phyloP scores from a whole-genome alignment of 2,888 invertebrate species.

The Tinea trinotella region DNA sequence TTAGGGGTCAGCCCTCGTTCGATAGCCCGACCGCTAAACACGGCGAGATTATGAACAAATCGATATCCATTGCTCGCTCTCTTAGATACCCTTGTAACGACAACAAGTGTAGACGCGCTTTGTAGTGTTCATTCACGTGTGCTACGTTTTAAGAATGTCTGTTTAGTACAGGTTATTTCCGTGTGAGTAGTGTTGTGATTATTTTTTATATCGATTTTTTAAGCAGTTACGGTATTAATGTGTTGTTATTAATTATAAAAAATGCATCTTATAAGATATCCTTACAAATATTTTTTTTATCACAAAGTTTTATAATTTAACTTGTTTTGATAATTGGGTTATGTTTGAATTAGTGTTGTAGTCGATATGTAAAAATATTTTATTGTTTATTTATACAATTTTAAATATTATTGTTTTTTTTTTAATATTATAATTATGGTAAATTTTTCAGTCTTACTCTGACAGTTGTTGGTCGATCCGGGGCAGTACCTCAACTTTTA shows the following conservation, averaged over 20 bases:
- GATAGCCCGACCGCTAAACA: constrained; percentile 27
- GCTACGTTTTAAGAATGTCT: neutral
- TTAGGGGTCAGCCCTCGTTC: constrained; percentile 28
- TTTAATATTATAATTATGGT: neutral
- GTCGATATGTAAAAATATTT: neutral
- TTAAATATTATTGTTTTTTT: neutral
- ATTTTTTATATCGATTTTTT: no score
- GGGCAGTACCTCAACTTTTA: no score
- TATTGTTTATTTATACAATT: neutral
- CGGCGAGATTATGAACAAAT: constrained; percentile 34
- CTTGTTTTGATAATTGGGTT: no score
- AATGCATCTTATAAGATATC: no score
- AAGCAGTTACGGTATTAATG: no score
- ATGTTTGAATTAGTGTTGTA: neutral
- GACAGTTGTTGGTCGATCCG: no score
- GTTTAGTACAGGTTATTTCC: neutral
- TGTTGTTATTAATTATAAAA: no score
- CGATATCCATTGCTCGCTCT: constrained; percentile 28
- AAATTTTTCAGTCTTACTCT: no score
- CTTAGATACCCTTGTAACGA: neutral
- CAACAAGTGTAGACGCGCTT: neutral
- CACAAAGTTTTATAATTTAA: no score
- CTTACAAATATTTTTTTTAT: no score
- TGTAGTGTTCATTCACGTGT: neutral
- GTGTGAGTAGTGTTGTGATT: neutral